Base-by-base conservation (phyloP, 2,797 vertebrate species). In the Amphiprion clarkii region DNA sequence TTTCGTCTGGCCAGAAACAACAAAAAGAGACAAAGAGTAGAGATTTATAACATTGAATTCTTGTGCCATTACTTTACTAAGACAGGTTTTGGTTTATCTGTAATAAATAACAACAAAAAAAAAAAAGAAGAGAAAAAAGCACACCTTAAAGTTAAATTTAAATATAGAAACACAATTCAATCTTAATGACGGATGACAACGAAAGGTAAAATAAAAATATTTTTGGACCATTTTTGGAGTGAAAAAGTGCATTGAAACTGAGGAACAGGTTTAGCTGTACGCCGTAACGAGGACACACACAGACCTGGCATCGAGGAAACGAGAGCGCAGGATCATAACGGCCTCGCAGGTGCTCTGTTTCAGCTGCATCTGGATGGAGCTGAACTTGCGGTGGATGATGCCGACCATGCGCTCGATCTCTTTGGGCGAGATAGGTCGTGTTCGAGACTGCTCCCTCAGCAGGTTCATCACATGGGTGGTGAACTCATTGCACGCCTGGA, bases 391-490 rank as follows among this genome's bases (percentile, higher is more conserved):
- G 76, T 98, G 97, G 88, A 98, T 98, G 93, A 98, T 97, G 93
- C 93, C 94, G 85, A 98, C 97, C 97, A 98, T 98, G 79, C 97
- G 95, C 91, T 98, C 97, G 63, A 98, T 98, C 94, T 98, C 97
- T 78, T 97, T 96, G 17, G 97, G 96, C 1, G 97, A 97, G 80
- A 98, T 96, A 0, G 97, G 97, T 68, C 97, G 93, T 0, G 96
- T 98, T 79, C 97, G 96, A 68, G 96, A 97, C 96, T 98, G 97
- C 89, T 98, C 97, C 86, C 97, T 93, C 93, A 98, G 94, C 86
- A 98, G 95, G 92, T 98, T 98, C 97, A 98, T 98, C 88, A 98
- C 97, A 44, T 97, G 97, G 70, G 97, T 97, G 0, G 97, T 98
- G 93, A 98, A 98, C 94, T 98, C 97, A 44, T 96, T 98, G 88